Conservation (phyloP, 1,140 invertebrate species). For the Homarus americanus region DNA sequence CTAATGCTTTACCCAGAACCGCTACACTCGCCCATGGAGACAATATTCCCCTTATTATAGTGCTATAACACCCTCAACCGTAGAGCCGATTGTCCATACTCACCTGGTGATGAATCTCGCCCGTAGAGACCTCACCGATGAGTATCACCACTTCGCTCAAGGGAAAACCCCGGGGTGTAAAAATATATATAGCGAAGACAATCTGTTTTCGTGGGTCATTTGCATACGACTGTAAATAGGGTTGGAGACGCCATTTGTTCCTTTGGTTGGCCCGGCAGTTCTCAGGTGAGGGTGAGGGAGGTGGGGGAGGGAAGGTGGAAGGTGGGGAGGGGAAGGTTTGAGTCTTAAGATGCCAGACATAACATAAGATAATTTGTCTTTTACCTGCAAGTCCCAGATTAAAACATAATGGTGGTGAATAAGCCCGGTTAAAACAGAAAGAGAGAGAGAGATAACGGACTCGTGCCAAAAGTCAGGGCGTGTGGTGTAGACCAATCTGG, state of each 20-base stretch:
- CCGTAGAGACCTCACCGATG: not conserved
- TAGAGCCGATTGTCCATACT: not conserved
- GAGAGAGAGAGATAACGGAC: not conserved
- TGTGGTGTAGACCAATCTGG: no score
- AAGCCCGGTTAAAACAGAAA: conserved; percentile 11
- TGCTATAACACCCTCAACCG: not conserved
- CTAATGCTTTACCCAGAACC: no score
- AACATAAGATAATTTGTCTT: conserved; percentile 33
- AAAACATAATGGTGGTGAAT: conserved; percentile 52
- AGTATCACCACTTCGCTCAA: not conserved
- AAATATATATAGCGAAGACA: not conserved
- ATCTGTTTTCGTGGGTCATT: conserved; percentile 46
- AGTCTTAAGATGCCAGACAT: conserved; percentile 36
- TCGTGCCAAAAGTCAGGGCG: no score
- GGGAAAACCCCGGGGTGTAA: not conserved
- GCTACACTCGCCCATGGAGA: no score
- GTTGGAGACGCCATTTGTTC: not conserved
- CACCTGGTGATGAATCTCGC: not conserved
- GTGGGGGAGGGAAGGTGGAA: not conserved
- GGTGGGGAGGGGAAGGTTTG: not conserved
- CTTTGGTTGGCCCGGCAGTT: not conserved
- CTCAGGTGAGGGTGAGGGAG: no score
- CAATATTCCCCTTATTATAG: no score
- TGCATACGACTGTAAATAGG: conserved; percentile 62
- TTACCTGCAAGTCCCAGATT: conserved; percentile 30